phyloP scores from a whole-genome alignment of 2,888 invertebrate genomes.

The Chelonus formosanus region DNA sequence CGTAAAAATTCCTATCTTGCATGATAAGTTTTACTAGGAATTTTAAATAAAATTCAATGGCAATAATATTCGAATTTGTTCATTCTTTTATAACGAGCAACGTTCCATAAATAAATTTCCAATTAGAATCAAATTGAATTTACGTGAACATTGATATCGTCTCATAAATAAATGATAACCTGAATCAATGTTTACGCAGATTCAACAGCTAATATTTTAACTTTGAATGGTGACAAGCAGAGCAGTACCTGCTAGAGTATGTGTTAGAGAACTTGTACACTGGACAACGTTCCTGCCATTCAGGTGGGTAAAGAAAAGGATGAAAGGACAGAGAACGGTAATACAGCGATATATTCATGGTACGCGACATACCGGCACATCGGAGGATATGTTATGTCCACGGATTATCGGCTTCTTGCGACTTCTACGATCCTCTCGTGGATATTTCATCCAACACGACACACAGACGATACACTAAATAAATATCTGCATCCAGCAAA shows the following conservation, averaged over 20 bases:
- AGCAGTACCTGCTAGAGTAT: neutral
- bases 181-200: too few relatives aligned
- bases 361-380: conserved; percentile 43
- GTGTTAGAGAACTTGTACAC: conserved; percentile 3
- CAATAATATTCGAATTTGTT: too few relatives aligned
- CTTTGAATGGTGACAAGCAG: neutral
- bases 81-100: too few relatives aligned
- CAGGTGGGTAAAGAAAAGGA: conserved; percentile 32
- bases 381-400: conserved; percentile 42
- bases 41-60: too few relatives aligned
- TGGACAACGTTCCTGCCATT: conserved; percentile 1
- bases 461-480: conserved; percentile 4
- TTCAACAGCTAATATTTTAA: too few relatives aligned
- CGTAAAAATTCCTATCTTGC: too few relatives aligned
- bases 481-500: conserved; percentile 14
- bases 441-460: conserved; percentile 38
- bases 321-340: conserved; percentile 37
- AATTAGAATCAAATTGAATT: too few relatives aligned
- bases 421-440: conserved; percentile 31
- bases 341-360: conserved; percentile 43
- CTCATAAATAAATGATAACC: too few relatives aligned
- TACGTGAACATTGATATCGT: too few relatives aligned
- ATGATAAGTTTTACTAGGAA: too few relatives aligned
- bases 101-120: too few relatives aligned
- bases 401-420: conserved; percentile 49